These are phyloP conservation scores for Drosophila takahashii DNA, from an alignment of 1,140 invertebrate species.

Conservation along the genomic window DNA sequence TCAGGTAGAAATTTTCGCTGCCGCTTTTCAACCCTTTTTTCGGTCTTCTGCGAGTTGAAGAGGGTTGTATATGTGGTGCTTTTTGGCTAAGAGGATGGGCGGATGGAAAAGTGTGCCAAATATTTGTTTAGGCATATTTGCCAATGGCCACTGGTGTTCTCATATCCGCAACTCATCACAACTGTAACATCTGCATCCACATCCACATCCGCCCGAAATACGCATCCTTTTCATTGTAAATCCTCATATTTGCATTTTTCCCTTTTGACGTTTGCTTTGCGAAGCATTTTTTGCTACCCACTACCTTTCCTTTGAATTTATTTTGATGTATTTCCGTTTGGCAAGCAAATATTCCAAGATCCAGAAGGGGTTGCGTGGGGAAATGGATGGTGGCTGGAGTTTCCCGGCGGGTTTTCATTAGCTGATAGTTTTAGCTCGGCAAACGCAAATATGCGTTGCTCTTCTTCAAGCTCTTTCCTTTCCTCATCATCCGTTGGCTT, in stretches of 20 bases:
- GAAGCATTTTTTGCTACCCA: slow-evolving; percentile 13
- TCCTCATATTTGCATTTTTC: slow-evolving; percentile 69
- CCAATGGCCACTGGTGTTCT: slow-evolving; percentile 61
- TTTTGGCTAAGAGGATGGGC: background rate
- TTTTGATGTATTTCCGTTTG: slow-evolving; percentile 79
- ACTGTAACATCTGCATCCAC: slow-evolving; percentile 25
- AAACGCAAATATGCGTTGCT: slow-evolving; percentile 9
- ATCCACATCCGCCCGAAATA: slow-evolving; percentile 12
- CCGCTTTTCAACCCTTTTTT: slow-evolving; percentile 51
- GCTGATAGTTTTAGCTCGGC: slow-evolving; percentile 68
- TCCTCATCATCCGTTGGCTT: background rate
- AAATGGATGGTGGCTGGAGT: background rate
- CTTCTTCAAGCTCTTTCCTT: background rate
- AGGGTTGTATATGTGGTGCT: slow-evolving; percentile 14
- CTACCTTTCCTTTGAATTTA: slow-evolving; percentile 59
- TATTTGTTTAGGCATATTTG: slow-evolving; percentile 77
- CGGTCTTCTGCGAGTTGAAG: slow-evolving; percentile 3
- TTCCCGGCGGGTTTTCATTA: slow-evolving; percentile 58
- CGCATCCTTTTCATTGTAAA: slow-evolving; percentile 33
- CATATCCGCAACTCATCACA: slow-evolving; percentile 42
- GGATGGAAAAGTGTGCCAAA: slow-evolving; percentile 70
- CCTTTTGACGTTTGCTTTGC: slow-evolving; percentile 39
- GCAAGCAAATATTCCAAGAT: slow-evolving; percentile 51
- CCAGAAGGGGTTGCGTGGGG: background rate
- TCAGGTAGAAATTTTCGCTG: slow-evolving; percentile 69